Conservation (phyloP, 2,888 invertebrate genomes). For the Tipula unca region DNA sequence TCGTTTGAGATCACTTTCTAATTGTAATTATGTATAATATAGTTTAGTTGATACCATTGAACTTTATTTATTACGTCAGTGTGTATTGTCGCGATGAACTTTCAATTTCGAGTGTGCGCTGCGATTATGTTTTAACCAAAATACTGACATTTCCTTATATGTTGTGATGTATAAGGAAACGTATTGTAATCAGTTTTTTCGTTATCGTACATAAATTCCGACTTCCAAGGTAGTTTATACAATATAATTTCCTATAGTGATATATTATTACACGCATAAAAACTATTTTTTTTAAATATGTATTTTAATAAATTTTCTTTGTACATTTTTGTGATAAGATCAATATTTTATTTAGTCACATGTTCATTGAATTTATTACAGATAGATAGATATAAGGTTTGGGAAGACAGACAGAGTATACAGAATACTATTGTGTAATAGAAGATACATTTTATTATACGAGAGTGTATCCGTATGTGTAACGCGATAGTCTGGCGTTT, state of each 20-base stretch:
- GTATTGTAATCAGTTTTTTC: not conserved
- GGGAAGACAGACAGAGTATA: not conserved
- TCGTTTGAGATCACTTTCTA: slow-evolving; percentile 14
- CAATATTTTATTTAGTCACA: not conserved
- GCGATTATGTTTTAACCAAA: not conserved
- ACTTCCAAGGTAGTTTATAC: not conserved
- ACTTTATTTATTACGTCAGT: not conserved
- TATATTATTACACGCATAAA: not conserved
- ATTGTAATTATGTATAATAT: not conserved
- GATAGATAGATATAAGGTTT: not conserved
- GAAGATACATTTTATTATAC: not conserved
- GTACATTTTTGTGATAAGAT: not conserved
- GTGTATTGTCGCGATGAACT: not conserved
- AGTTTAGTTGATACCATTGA: not conserved
- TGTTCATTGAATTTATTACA: not conserved
- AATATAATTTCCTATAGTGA: not conserved
- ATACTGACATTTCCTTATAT: not conserved
- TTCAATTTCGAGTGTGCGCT: not conserved
- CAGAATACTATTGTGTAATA: not conserved
- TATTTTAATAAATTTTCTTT: not conserved
- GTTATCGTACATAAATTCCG: not conserved
- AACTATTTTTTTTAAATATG: not conserved
- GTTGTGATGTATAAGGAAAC: not conserved
- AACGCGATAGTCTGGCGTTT: not conserved
- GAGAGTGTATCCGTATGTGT: not conserved